Evolutionary conservation across 1,140 invertebrate genomes (phyloP), one percentile per base, ranked within the genome.

Genomic region (Leptonema lineaticorne): DNA sequence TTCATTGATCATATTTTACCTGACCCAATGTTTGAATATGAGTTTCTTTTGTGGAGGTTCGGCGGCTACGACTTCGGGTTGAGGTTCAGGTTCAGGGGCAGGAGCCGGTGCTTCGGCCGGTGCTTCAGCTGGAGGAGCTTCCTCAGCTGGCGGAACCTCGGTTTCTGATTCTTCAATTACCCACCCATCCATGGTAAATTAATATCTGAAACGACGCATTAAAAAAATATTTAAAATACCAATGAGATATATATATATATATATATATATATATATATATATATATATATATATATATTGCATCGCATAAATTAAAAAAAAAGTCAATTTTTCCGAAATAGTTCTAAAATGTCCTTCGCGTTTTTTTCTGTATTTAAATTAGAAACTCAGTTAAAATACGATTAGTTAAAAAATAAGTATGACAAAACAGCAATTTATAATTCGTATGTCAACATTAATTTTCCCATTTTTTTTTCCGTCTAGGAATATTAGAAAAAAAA

Each of bases 21-120:
- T 87, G 73, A 89, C 89, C 90, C 90, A 91, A 73, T 90, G 89
- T 79, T 85, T 85, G 78, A 86, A 88, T 46, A 87, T 76, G 68
- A 87, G 80, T 70, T 85, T 80, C 71, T 82, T 85, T 60, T 81
- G 81, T 72, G 80, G 81, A 30, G 77, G 78, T 14, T 77, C 77
- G 74, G 77, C 74, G 72, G 78, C 77, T 78, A 79, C 78, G 81
- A 79, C 85, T 83, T 79, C 82, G 28, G 86, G 85, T 69, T 85
- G 83, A 9, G 83, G 82, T 70, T 81, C 79, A 60, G 62, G 29
- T 27, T 2, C 24, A 1, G 22, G 24, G n/a, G 78, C 80, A 46
- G 78, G 76, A 70, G 78, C 78, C 28, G 75, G 76, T 33, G 76
- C 46, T 22, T 50, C 82, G 60, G 73, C 74, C 22, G 53, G 48